Conservation (phyloP, 2,113 vertebrate species). For the Lophochroa leadbeateri region DNA sequence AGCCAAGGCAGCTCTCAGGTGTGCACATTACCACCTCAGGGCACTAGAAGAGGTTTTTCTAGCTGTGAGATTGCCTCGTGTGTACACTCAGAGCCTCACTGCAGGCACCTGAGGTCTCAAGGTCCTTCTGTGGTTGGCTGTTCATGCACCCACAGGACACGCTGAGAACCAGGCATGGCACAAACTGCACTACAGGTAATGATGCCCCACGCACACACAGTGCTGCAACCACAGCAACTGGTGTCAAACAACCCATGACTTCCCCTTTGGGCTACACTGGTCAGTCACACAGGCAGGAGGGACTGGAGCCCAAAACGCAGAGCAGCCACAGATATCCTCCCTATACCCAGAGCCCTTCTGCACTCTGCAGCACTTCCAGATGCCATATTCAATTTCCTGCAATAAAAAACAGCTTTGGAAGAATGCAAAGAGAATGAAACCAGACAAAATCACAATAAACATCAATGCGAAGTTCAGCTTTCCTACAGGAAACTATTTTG, state of each 20-base stretch:
- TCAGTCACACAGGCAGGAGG: neutral
- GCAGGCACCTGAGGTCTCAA: neutral
- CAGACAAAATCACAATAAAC: neutral
- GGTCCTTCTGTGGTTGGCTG: neutral
- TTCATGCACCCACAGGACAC: rapidly evolving
- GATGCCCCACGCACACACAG: neutral
- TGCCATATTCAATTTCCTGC: neutral
- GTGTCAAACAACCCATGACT: neutral
- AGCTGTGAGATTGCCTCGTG: neutral
- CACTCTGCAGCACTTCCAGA: neutral
- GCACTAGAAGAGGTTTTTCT: neutral
- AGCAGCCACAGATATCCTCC: neutral
- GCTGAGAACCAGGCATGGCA: rapidly evolving
- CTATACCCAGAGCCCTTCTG: neutral
- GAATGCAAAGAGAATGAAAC: neutral
- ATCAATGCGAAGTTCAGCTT: neutral
- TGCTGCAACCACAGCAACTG: rapidly evolving
- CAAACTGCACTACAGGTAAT: neutral
- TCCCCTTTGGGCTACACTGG: rapidly evolving
- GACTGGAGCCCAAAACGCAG: rapidly evolving
- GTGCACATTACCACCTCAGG: neutral
- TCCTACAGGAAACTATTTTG: neutral
- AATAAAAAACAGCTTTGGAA: neutral
- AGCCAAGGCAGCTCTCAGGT: neutral
- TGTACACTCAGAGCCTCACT: neutral